Conservation (phyloP, 2,888 invertebrate species). For the Ophioninae sp. region DNA sequence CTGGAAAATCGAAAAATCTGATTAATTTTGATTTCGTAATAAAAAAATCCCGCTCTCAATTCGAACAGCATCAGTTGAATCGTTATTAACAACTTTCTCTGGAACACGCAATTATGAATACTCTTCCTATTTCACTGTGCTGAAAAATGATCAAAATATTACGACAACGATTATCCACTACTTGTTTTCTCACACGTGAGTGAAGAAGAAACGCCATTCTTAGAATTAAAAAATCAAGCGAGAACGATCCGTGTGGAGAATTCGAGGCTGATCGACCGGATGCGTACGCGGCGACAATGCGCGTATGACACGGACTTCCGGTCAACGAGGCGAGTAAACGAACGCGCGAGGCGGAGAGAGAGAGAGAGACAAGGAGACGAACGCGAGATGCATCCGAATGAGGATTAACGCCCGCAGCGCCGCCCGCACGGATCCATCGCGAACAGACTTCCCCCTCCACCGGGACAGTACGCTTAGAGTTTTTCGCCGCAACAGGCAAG, state of each 20-base stretch:
- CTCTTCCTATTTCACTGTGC: too few relatives aligned
- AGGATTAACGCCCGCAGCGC: constrained; percentile 58
- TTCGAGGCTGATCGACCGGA: constrained; percentile 71
- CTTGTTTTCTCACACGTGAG: too few relatives aligned
- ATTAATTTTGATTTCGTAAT: too few relatives aligned
- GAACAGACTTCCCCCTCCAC: background rate
- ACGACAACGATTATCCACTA: too few relatives aligned
- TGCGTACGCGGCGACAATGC: constrained; percentile 75
- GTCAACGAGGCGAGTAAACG: constrained; percentile 70
- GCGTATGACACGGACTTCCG: constrained; percentile 79
- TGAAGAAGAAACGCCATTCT: too few relatives aligned
- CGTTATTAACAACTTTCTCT: too few relatives aligned
- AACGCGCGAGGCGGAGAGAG: constrained; percentile 8
- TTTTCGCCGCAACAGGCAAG: too few relatives aligned
- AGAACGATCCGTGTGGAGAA: background rate
- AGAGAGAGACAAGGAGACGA: constrained; percentile 53
- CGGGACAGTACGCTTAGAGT: too few relatives aligned
- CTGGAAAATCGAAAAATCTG: constrained; percentile 83
- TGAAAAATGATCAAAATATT: too few relatives aligned
- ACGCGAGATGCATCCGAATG: constrained; percentile 80
- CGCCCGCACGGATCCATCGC: background rate
- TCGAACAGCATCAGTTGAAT: too few relatives aligned
- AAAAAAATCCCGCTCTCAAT: too few relatives aligned
- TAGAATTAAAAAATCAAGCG: background rate
- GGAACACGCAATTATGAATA: too few relatives aligned